Base-by-base conservation (phyloP, 2,888 invertebrate species). In the Anarsia innoxiella region DNA sequence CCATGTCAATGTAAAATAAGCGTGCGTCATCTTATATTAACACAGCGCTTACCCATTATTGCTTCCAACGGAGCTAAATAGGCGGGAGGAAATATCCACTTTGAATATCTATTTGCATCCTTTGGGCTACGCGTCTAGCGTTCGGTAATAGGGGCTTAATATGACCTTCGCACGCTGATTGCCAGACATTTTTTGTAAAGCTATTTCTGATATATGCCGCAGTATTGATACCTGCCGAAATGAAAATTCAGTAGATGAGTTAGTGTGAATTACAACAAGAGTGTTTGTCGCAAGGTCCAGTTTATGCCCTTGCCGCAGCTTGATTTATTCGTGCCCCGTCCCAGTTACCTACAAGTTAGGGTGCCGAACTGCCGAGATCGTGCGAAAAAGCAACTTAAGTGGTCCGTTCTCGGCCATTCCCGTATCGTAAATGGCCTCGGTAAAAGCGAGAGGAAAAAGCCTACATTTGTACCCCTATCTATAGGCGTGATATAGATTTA, bases 71-170 rank as follows among this genome's bases (percentile, higher is more conserved):
- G 25, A 30, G 46, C 45, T 50, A 49, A 59, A 59, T 53, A 53
- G 49, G 48, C 55, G 53, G 58, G 51, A 75, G 76, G 75, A 76
- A 66, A 63, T 63, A 59, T 52, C 72, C 69, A 74, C 68, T 76
- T 74, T 66, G 61, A 42, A 57, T 53, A 62, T 63, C 59, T 63
- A 66, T 71, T 68, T 70, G 67, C 71, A 72, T 77, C 72, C 68
- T 69, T 65, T 65, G 51, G 56, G 53, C 56, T 60, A 49, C 53
- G 49, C 49, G 49, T 53, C 45, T 45, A 44, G 44, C 50, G 49
- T 51, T 56, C 52, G 46, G 39, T 48, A 54, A 49, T 46, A 52
- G 57, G 57, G 60, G 56, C 46, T 47, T 46, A 45, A 46, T 50
- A 50, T 46, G 23, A 10, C 25, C 23, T 10, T 14, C 33, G 11